phyloP scores from a whole-genome alignment of 2,797 vertebrate genomes.

The Ctenopoma multispine region DNA sequence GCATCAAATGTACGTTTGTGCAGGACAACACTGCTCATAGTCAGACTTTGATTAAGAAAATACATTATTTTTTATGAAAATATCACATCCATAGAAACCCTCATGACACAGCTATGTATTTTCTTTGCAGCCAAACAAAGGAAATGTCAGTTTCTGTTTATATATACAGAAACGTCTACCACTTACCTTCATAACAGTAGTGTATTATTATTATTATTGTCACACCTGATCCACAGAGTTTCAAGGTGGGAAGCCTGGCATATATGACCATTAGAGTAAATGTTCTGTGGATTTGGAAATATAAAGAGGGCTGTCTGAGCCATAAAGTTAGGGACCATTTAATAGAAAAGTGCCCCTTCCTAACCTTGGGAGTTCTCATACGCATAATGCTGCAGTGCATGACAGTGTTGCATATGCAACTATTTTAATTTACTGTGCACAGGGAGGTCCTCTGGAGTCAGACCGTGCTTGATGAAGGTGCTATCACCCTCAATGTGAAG shows the following conservation, averaged over 20 bases:
- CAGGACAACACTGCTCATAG: neutral
- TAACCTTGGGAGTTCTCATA: conserved; percentile 54
- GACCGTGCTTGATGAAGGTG: conserved; percentile 77
- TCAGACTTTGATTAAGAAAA: neutral
- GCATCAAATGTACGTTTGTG: too few relatives aligned
- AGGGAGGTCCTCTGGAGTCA: conserved; percentile 59
- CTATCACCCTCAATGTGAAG: conserved; percentile 77
- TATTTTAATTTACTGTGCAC: conserved; percentile 71
- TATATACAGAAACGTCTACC: neutral
- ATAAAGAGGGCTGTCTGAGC: conserved; percentile 22
- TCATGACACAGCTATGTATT: neutral
- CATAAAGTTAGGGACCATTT: conserved; percentile 61
- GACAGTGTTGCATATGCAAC: conserved; percentile 46
- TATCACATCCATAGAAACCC: neutral
- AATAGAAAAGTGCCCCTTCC: conserved; percentile 50
- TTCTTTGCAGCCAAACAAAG: neutral
- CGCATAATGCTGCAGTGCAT: conserved; percentile 43
- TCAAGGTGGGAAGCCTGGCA: conserved; percentile 17
- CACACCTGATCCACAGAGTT: conserved; percentile 16
- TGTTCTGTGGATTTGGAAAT: conserved; percentile 35
- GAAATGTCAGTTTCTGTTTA: neutral
- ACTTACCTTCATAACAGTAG: conserved; percentile 33
- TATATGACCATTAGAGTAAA: conserved; percentile 38
- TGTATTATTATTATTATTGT: conserved; percentile 12
- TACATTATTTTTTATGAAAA: neutral